Evolutionary conservation across 1,140 invertebrate species (phyloP), one percentile per base, ranked within the genome.

Genomic region (Eurosta solidaginis): DNA sequence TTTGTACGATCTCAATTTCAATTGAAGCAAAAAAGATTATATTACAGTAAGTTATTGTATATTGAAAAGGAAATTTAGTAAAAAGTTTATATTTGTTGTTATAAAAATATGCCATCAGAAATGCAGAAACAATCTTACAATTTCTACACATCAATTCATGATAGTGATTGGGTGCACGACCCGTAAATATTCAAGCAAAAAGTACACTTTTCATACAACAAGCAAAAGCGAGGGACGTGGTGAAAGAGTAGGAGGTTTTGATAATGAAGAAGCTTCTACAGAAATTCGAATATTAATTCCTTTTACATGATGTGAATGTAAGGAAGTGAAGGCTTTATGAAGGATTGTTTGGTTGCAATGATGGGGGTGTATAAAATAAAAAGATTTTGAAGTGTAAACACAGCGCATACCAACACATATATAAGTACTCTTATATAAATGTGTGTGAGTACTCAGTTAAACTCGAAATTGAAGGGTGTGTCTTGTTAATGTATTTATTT

Each of bases 91-190:
- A n/a, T 68, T 42, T 68, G 33, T 22, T 68, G 33, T 22, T n/a
- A 22, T 63, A 2, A n/a, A n/a, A n/a, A n/a, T 36, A 36, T 40
- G n/a, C 29, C 14, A 29, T 36, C 59, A n/a, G 59, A 68, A 40
- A 40, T 68, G 59, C 33, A 40, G 5, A 68, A 68, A 68, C 40
- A 68, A 68, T 68, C 40, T 68, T 33, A 68, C 59, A 9, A 68
- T 68, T n/a, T 68, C 17, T 40, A 10, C 29, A 33, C 59, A 68
- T 20, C 12, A 9, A 7, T 68, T 22, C 33, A n/a, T 68, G 36
- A 29, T 40, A 6, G 45, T n/a, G n/a, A n/a, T n/a, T n/a, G 7
- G 45, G 45, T 68, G 29, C 7, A 20, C 20, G n/a, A 40, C 1
- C 59, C 10, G 27, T 68, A 40, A 33, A 17, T 25, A 20, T 12